phyloP scores from a whole-genome alignment of 2,113 vertebrate genomes.

The Pollachius pollachius region DNA sequence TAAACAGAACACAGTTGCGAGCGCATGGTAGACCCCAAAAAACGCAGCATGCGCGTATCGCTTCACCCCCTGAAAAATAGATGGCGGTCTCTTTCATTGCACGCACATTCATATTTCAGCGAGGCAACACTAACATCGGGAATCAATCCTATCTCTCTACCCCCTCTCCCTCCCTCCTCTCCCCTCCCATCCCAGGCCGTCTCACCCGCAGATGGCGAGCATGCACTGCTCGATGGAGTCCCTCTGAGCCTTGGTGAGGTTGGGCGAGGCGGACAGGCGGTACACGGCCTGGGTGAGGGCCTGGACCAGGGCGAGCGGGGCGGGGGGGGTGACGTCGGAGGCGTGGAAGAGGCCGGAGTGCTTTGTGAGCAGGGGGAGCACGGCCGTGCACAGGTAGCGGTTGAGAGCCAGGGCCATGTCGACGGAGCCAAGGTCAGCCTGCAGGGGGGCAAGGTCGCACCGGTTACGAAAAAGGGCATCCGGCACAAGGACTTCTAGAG shows the following conservation, averaged over 20 bases:
- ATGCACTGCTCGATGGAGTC: conserved; percentile 90
- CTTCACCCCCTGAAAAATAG: no score
- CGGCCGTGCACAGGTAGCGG: conserved; percentile 87
- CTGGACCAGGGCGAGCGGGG: conserved; percentile 80
- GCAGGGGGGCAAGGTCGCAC: conserved; percentile 3
- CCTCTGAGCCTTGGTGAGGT: conserved; percentile 91
- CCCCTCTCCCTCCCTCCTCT: no score
- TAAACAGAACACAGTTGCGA: no score
- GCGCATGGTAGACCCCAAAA: no score
- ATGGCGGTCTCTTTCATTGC: no score
- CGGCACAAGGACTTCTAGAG: background rate
- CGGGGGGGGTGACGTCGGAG: conserved; percentile 83
- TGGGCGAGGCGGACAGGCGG: conserved; percentile 84
- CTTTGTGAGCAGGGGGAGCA: conserved; percentile 87
- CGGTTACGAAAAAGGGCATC: background rate
- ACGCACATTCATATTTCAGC: no score
- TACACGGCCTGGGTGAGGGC: conserved; percentile 87
- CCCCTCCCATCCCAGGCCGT: background rate
- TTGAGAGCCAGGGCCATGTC: conserved; percentile 96
- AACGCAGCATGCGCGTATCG: no score
- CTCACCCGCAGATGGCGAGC: conserved; percentile 80
- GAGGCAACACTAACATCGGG: no score
- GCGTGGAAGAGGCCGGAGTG: conserved; percentile 84
- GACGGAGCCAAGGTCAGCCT: conserved; percentile 87
- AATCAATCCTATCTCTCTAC: no score